Percentiles rank a stretch among this genome's conserved stretches.
These are phyloP conservation scores for Mormyrops attenuatus DNA, from an alignment of 2,797 vertebrate genomes.

Conservation along the genomic window DNA sequence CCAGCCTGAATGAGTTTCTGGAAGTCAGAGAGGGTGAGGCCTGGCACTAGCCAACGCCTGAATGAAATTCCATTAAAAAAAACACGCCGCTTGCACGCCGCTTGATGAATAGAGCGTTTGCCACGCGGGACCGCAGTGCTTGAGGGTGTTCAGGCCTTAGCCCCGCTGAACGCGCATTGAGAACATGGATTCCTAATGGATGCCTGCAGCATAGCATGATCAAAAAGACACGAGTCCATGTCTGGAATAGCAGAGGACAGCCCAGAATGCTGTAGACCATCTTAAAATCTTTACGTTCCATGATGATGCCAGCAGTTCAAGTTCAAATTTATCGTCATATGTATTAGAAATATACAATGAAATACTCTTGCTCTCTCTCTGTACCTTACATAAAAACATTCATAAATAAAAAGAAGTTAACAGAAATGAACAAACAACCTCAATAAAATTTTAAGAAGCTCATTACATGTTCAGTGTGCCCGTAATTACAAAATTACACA, in stretches of 20 bases:
- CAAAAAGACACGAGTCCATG: not conserved
- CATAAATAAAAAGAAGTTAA: slow-evolving; percentile 28
- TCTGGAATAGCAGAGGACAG: not conserved
- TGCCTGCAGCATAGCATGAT: not conserved
- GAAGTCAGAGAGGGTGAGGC: not conserved
- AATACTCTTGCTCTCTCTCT: not conserved
- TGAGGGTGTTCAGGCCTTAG: too few relatives aligned
- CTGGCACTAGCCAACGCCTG: not conserved
- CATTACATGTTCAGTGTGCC: too few relatives aligned
- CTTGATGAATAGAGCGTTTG: not conserved
- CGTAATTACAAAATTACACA: too few relatives aligned
- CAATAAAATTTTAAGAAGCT: too few relatives aligned
- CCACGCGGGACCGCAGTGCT: not conserved
- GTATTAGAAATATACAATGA: not conserved
- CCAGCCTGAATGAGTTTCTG: not conserved
- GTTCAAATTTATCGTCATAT: not conserved
- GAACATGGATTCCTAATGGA: not conserved
- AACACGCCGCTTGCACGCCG: not conserved
- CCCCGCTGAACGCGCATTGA: too few relatives aligned
- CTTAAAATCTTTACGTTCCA: not conserved
- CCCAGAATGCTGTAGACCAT: not conserved
- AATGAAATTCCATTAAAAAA: not conserved
- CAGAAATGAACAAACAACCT: too few relatives aligned
- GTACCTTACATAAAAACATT: not conserved
- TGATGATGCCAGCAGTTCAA: slow-evolving; percentile 56